Evolutionary conservation across 2,113 vertebrate genomes (phyloP).

Genomic region (Eulemur macaco): DNA sequence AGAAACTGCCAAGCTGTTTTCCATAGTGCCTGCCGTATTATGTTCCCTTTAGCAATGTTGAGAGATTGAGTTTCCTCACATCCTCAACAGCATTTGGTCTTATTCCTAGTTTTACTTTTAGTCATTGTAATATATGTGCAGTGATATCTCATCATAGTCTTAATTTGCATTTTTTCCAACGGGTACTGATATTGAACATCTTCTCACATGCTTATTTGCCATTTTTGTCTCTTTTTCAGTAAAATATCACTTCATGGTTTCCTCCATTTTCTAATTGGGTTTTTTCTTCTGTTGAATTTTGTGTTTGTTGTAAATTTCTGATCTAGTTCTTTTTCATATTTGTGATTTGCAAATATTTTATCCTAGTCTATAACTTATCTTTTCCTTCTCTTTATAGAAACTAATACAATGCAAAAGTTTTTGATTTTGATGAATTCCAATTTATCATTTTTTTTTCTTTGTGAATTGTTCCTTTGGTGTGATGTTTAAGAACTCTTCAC

Average conservation of each 20-base stretch:
- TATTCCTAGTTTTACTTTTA: not conserved
- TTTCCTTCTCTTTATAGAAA: not conserved
- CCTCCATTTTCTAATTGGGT: not conserved
- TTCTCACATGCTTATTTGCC: not conserved
- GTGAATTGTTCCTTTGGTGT: not conserved
- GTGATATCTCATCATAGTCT: not conserved
- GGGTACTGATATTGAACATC: not conserved
- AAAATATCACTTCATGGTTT: not conserved
- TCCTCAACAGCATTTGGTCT: not conserved
- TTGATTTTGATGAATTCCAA: not conserved
- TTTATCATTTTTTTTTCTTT: not conserved
- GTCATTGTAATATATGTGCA: not conserved
- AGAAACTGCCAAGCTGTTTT: not conserved
- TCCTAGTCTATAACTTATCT: fast-evolving
- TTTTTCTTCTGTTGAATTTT: not conserved
- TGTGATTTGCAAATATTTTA: not conserved
- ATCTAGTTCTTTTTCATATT: not conserved
- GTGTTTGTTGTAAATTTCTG: not conserved
- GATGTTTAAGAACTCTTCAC: not conserved
- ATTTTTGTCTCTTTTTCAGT: not conserved
- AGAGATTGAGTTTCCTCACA: not conserved
- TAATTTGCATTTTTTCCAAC: not conserved
- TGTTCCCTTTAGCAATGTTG: not conserved
- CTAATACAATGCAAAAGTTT: not conserved
- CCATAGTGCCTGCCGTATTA: not conserved